Evolutionary conservation across 2,797 vertebrate genomes (phyloP), one percentile per base, ranked within the genome.

Genomic region (Nannoperca obscura): DNA sequence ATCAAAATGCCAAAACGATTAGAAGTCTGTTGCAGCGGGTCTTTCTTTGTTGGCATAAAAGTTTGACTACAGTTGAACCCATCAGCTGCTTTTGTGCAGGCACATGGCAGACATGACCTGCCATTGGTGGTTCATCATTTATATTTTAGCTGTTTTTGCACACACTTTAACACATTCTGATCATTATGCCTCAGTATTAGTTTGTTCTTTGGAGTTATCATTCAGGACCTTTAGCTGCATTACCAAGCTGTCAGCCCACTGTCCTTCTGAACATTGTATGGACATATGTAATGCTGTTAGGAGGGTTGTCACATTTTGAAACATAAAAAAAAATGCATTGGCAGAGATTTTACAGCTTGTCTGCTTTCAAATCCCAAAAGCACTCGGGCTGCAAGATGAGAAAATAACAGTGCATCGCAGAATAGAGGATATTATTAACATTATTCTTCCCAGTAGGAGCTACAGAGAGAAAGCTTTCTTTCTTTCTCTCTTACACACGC

Each of bases 331-430:
- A 78, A 55, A 71, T 36, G 7, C 50, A 59, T 30, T 0, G n/a
- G n/a, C 10, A 58, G 68, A 24, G 24, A 60, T 64, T n/a, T 68
- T 27, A 54, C 7, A 61, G 24, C 13, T 70, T 22, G 30, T 73
- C 54, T 71, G 11, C 53, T 47, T 71, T 67, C 14, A 69, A 22
- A 64, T 47, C 32, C 58, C 40, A 42, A 66, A 81, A 42, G 68
- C 40, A 34, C 27, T 44, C 22, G 7, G 20, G 36, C 44, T n/a
- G 4, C 12, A 12, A n/a, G 5, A 34, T n/a, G 58, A 78, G 24
- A 76, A 60, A 78, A 78, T 66, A 69, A 50, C 46, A 6, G 46
- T n/a, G 49, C 42, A 42, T 40, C 53, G 47, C 46, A 61, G 81
- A 44, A 53, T 10, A 19, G 30, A 58, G 53, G 67, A 60, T 58